phyloP scores from a whole-genome alignment of 2,888 invertebrate species.

The Phyto melanocephala region DNA sequence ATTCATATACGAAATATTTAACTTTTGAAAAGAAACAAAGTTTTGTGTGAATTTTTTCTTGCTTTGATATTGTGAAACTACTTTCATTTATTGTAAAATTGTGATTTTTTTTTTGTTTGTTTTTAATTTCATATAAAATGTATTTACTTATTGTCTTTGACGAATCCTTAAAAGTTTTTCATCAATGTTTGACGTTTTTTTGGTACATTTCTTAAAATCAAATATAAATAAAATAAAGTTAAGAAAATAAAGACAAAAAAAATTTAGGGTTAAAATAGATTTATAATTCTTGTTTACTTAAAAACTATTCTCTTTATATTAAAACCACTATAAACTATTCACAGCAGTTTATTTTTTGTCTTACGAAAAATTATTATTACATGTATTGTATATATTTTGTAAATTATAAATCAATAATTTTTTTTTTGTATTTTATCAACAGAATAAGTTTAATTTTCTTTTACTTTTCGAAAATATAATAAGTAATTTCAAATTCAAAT shows the following conservation, averaged over 20 bases:
- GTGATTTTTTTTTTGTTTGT: neutral
- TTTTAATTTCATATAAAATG: slow-evolving; percentile 25
- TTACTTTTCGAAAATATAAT: neutral
- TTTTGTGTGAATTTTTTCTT: neutral
- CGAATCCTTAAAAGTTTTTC: slow-evolving; percentile 43
- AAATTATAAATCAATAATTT: too few species aligned
- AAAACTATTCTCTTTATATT: slow-evolving; percentile 64
- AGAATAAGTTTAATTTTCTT: neutral
- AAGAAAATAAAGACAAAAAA: neutral
- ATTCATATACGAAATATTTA: neutral
- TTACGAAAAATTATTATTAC: slow-evolving; percentile 58
- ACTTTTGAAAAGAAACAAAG: neutral
- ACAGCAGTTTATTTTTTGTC: slow-evolving; percentile 73
- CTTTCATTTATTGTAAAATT: slow-evolving; percentile 39
- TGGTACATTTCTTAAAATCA: too few species aligned
- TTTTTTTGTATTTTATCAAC: too few species aligned
- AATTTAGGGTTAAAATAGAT: slow-evolving; percentile 6
- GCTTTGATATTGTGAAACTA: too few species aligned
- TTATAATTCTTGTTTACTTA: slow-evolving; percentile 54
- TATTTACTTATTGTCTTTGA: slow-evolving; percentile 57
- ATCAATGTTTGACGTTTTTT: slow-evolving; percentile 30
- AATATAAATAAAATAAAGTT: too few species aligned
- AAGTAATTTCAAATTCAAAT: neutral
- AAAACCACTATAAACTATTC: slow-evolving; percentile 77
- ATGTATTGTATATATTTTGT: too few species aligned